Evolutionary conservation across 2,888 invertebrate genomes (phyloP).

Genomic region (Meiosimyza decipiens): DNA sequence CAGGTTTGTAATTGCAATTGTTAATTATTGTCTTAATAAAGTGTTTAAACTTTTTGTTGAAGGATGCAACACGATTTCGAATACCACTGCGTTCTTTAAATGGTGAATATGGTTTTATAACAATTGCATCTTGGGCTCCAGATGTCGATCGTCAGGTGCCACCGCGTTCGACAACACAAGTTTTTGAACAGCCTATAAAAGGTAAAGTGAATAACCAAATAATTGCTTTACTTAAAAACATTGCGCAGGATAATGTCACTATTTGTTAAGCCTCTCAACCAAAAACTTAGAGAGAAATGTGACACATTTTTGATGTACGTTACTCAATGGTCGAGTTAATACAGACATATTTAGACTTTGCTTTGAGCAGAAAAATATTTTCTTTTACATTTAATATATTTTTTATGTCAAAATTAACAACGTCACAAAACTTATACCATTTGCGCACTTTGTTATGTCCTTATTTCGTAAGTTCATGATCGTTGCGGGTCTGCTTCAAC

Average conservation of each 20-base stretch:
- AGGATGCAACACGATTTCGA: conserved; percentile 69
- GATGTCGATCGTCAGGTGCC: conserved; percentile 72
- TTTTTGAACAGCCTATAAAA: conserved; percentile 57
- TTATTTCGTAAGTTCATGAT: too few species aligned
- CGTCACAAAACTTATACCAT: too few species aligned
- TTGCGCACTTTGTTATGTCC: too few species aligned
- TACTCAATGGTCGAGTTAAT: too few species aligned
- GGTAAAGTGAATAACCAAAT: conserved; percentile 36
- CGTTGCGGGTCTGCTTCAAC: too few species aligned
- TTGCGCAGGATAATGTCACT: too few species aligned
- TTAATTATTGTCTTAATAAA: neutral
- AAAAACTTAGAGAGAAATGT: neutral
- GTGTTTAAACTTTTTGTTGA: neutral
- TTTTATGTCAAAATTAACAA: too few species aligned
- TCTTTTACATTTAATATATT: too few species aligned
- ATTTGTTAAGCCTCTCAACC: neutral
- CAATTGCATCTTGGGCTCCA: conserved; percentile 86
- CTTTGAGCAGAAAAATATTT: too few species aligned
- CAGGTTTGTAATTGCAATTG: conserved; percentile 68
- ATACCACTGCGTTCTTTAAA: conserved; percentile 70
- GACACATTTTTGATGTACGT: too few species aligned
- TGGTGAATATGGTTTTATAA: conserved; percentile 84
- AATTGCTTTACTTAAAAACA: neutral
- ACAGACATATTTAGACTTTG: too few species aligned
- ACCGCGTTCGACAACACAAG: conserved; percentile 64